Base-by-base conservation (phyloP, 1,140 invertebrate species). In the Drosophila kepulauana region DNA sequence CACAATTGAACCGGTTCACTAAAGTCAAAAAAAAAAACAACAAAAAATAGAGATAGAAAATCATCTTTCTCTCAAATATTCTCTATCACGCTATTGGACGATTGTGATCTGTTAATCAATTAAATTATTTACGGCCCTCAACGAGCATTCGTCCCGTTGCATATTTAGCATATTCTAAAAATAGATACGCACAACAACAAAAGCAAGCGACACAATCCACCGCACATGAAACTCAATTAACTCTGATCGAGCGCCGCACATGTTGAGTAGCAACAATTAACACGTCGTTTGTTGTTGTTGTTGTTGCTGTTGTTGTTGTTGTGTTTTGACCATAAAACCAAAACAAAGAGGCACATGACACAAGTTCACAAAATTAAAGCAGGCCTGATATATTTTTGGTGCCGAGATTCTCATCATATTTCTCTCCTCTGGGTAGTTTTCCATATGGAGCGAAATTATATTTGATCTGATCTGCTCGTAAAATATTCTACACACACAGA, bases 221-320 rank as follows among this genome's bases (percentile, higher is more conserved):
- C 30, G 13, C 57, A 35, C 15, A 69, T 71, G 62, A 58, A 62
- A 69, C 58, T 79, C 72, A 84, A 82, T 84, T 76, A 66, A 58
- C 13, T 20, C 41, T 20, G 56, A 58, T 48, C 35, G 56, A 6
- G 43, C 8, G 43, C 10, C 52, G 41, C 41, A 72, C 51, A 72
- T 66, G 62, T 57, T 57, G 52, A 65, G 61, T 59, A 58, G 45
- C 51, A 58, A 33, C 28, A 75, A 70, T 75, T 70, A 70, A 58
- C 72, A 75, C 43, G 20, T 49, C 64, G 15, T 56, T 16, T 43
- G 15, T 56, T 16, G 41, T 30, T 30, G 30, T 30, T 30, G 28
- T 7, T 33, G 30, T 6, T 5, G 30, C 1, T 30, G 5, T 4
- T 5, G 33, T 35, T 35, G 35, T 56, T 52, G 10, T 35, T 46